A percentile compares a stretch with the other conserved stretches of the same genome.
phyloP scores from a whole-genome alignment of 2,888 invertebrate species.

The Ichneumon xanthorius region DNA sequence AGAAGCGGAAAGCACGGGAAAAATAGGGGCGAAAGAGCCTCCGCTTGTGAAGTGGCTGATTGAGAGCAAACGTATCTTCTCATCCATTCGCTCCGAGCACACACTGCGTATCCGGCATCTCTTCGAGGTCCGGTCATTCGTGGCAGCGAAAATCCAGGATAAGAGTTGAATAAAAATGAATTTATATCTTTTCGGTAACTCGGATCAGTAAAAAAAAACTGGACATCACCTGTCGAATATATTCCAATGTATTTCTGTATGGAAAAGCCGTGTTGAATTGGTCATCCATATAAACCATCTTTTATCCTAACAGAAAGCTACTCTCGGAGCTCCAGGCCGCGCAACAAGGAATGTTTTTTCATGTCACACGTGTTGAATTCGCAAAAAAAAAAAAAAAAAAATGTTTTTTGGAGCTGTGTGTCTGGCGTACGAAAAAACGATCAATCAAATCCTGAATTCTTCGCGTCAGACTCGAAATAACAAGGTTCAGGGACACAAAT shows the following conservation, averaged over 20 bases:
- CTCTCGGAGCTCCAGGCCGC: background rate
- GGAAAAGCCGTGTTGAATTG: background rate
- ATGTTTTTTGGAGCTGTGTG: background rate
- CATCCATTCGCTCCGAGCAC: conserved; percentile 23
- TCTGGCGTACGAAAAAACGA: background rate
- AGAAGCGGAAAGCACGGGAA: background rate
- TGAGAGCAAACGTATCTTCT: conserved; percentile 59
- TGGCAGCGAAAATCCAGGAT: background rate
- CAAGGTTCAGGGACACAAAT: background rate
- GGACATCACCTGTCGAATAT: background rate
- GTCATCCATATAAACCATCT: background rate
- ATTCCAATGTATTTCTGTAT: conserved; percentile 1
- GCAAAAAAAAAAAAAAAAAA: background rate
- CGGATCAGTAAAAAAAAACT: background rate
- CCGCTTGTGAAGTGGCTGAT: conserved; percentile 58
- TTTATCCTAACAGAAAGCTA: background rate
- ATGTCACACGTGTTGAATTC: background rate
- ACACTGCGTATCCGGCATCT: conserved; percentile 29
- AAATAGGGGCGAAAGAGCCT: conserved; percentile 1
- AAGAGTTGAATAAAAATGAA: conserved; percentile 6
- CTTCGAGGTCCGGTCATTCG: conserved; percentile 29
- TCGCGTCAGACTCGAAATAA: background rate
- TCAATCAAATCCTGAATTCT: background rate
- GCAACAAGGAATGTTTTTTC: background rate
- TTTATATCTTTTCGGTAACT: background rate